Conservation (phyloP, 2,888 invertebrate species). For the Mactromeris polynyma region DNA sequence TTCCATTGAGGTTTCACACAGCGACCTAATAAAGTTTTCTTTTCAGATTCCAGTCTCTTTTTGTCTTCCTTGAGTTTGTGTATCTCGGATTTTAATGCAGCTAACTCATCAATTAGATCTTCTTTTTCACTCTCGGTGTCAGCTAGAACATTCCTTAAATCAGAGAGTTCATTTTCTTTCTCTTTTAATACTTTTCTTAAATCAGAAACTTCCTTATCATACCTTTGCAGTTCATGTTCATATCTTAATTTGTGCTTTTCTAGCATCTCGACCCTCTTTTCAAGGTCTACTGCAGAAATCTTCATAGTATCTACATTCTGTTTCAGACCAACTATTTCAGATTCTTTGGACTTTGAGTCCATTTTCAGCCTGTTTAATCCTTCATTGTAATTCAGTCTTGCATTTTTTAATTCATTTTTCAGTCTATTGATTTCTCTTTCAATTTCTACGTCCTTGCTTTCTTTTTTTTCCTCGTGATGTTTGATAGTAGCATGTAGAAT, state of each 20-base stretch:
- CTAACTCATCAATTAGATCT: conserved; percentile 65
- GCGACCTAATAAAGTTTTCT: conserved; percentile 59
- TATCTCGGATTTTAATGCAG: conserved; percentile 55
- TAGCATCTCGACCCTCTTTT: conserved; percentile 54
- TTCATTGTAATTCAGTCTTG: conserved; percentile 48
- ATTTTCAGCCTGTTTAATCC: conserved; percentile 47
- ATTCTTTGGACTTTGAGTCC: conserved; percentile 59
- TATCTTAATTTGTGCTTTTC: conserved; percentile 57
- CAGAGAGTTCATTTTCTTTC: conserved; percentile 57
- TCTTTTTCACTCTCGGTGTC: conserved; percentile 67
- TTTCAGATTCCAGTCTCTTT: conserved; percentile 63
- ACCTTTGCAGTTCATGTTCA: conserved; percentile 51
- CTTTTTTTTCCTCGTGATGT: conserved; percentile 54
- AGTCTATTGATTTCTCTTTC: conserved; percentile 57
- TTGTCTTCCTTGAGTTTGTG: conserved; percentile 55
- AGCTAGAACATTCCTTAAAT: conserved; percentile 56
- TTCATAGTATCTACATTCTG: conserved; percentile 32
- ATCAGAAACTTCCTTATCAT: conserved; percentile 58
- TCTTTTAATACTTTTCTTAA: conserved; percentile 48
- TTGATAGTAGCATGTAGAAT: conserved; percentile 48
- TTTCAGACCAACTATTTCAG: conserved; percentile 47
- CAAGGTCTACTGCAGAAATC: conserved; percentile 43
- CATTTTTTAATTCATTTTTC: conserved; percentile 58
- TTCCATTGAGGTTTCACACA: conserved; percentile 69
- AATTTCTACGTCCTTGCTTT: conserved; percentile 42